phyloP scores from a whole-genome alignment of 1,140 invertebrate genomes.

The Sesamia nonagrioides region DNA sequence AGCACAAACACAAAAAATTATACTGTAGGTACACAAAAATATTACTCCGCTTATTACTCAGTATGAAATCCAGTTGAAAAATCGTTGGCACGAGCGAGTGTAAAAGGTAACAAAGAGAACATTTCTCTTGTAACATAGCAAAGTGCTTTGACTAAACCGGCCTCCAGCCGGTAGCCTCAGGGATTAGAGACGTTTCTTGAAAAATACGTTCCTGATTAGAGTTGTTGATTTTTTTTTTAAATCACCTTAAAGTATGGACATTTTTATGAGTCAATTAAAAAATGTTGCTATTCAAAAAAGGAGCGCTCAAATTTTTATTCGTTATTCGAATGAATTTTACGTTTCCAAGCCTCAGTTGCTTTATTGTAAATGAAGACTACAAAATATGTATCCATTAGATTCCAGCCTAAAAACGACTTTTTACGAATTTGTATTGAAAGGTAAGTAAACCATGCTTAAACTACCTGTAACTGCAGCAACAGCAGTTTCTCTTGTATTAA shows the following conservation, averaged over 20 bases:
- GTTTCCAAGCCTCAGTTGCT: neutral
- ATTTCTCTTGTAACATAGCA: conserved; percentile 45
- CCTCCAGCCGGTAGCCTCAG: conserved; percentile 19
- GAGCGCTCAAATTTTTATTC: neutral
- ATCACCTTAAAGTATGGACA: no score
- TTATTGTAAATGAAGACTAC: conserved; percentile 3
- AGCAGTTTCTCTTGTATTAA: neutral
- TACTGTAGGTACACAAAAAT: neutral
- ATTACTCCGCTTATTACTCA: conserved; percentile 28
- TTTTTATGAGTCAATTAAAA: conserved; percentile 5
- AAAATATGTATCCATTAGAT: conserved; percentile 7
- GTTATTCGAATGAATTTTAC: conserved; percentile 2
- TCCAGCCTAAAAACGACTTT: conserved; percentile 13
- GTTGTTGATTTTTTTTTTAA: conserved; percentile 10
- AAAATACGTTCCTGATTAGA: conserved; percentile 35
- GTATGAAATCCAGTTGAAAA: conserved; percentile 32
- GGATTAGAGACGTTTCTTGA: conserved; percentile 45
- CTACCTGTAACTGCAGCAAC: neutral
- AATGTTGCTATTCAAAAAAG: neutral
- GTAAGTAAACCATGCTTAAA: conserved; percentile 3
- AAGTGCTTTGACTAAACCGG: conserved; percentile 51
- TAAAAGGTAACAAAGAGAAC: conserved; percentile 41
- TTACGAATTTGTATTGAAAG: conserved; percentile 11
- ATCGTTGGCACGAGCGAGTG: conserved; percentile 36
- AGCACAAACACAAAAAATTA: neutral